Percentiles rank a stretch among this genome's conserved stretches.
phyloP scores from a whole-genome alignment of 2,888 invertebrate genomes.

The Cartodere bifasciata region DNA sequence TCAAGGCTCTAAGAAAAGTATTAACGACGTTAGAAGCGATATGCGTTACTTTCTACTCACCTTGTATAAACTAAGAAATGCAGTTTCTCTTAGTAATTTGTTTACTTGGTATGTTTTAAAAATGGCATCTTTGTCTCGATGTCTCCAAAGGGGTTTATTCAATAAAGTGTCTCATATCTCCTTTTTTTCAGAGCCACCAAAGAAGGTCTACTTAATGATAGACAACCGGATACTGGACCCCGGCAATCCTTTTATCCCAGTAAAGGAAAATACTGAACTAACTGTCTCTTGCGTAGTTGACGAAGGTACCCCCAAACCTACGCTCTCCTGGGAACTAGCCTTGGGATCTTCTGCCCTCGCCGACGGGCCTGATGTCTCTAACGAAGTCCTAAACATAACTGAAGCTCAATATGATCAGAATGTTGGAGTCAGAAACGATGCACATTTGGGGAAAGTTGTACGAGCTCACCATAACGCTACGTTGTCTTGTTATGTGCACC shows the following conservation, averaged over 20 bases:
- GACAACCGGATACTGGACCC: constrained; percentile 76
- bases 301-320: constrained; percentile 61
- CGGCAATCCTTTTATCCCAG: constrained; percentile 78
- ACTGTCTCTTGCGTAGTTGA: constrained; percentile 78
- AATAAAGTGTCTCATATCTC: too few relatives aligned
- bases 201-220: constrained; percentile 73
- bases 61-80: too few relatives aligned
- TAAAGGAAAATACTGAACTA: constrained; percentile 71
- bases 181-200: constrained; percentile 61
- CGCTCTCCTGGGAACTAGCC: constrained; percentile 51
- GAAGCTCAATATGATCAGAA: constrained; percentile 29
- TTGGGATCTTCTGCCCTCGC: constrained; percentile 45
- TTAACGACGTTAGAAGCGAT: too few relatives aligned
- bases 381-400: constrained; percentile 40
- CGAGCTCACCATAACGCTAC: constrained; percentile 80
- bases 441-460: constrained; percentile 60
- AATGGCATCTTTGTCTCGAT: too few relatives aligned
- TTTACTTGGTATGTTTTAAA: too few relatives aligned
- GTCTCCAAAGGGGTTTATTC: too few relatives aligned
- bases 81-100: too few relatives aligned
- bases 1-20: too few relatives aligned
- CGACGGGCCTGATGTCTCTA: constrained; percentile 43
- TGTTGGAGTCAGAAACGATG: constrained; percentile 45
- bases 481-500: constrained; percentile 67
- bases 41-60: too few relatives aligned